phyloP scores from a whole-genome alignment of 2,888 invertebrate species.

The Xestia sexstrigata region DNA sequence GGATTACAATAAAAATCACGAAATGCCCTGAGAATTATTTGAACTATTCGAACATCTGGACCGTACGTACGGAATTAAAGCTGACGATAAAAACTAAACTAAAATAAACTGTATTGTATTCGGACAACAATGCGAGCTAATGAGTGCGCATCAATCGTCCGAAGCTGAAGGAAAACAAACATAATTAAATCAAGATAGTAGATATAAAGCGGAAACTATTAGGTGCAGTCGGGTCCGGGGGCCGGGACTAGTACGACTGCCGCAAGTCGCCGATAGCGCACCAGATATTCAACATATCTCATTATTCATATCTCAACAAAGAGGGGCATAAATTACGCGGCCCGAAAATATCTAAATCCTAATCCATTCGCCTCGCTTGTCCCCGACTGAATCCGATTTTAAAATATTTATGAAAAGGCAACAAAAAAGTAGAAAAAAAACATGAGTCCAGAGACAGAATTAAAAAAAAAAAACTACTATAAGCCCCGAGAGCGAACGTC shows the following conservation, averaged over 20 bases:
- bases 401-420: slow-evolving; percentile 90
- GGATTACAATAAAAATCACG: slow-evolving; percentile 78
- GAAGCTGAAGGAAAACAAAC: slow-evolving; percentile 67
- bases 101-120: slow-evolving; percentile 66
- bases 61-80: slow-evolving; percentile 57
- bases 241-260: slow-evolving; percentile 30
- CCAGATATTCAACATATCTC: slow-evolving; percentile 81
- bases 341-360: slow-evolving; percentile 90
- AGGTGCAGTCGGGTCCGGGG: slow-evolving; percentile 67
- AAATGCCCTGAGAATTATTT: slow-evolving; percentile 70
- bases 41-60: slow-evolving; percentile 69
- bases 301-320: slow-evolving; percentile 90
- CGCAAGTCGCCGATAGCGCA: slow-evolving; percentile 75
- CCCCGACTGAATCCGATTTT: slow-evolving; percentile 89
- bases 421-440: slow-evolving; percentile 79
- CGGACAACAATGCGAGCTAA: slow-evolving; percentile 64
- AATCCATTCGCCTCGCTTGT: slow-evolving; percentile 89
- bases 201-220: slow-evolving; percentile 77
- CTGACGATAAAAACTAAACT: slow-evolving; percentile 62
- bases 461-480: slow-evolving; percentile 82
- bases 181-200: slow-evolving; percentile 70
- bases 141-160: slow-evolving; percentile 68
- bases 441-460: slow-evolving; percentile 86
- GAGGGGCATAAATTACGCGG: slow-evolving; percentile 88
- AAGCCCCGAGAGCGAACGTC: slow-evolving; percentile 84